These are phyloP conservation scores for Dipodomys ordii DNA, from an alignment of 2,113 vertebrate species.

Conservation along the genomic window DNA sequence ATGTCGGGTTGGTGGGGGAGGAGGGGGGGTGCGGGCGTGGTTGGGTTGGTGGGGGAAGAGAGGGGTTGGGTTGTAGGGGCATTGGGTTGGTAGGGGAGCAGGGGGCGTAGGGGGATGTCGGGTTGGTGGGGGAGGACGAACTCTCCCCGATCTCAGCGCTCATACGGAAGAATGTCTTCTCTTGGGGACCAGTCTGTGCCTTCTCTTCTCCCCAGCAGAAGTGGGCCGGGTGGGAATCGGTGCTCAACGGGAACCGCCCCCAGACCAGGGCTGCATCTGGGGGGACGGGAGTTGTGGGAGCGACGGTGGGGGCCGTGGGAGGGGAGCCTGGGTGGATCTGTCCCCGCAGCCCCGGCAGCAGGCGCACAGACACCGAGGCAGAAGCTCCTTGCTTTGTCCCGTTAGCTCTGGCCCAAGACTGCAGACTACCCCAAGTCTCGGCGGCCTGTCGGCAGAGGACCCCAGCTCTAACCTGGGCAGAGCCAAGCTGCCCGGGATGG, in stretches of 20 bases:
- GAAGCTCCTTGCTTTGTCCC: background rate
- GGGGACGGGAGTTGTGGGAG: background rate
- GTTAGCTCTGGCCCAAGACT: background rate
- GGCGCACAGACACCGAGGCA: background rate
- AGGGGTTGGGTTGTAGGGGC: no score
- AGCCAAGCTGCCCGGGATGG: background rate
- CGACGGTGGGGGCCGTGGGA: no score
- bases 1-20: no score
- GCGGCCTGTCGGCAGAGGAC: background rate
- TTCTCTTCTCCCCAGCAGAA: background rate
- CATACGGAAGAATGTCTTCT: background rate
- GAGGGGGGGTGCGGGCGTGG: no score
- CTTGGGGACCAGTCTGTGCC: background rate
- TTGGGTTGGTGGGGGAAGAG: no score
- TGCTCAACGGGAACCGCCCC: background rate
- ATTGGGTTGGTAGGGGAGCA: no score
- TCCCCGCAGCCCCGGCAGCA: fast-evolving
- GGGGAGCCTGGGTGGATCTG: background rate
- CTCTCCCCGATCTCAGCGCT: background rate
- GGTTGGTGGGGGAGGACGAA: background rate
- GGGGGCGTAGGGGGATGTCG: background rate
- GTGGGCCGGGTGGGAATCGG: background rate
- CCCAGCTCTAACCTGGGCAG: background rate
- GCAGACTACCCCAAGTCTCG: background rate
- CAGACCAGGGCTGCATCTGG: background rate